A percentile compares a stretch with the other conserved stretches of the same genome.
Conservation (phyloP, 1,140 invertebrate species). For the Nebria ingens region DNA sequence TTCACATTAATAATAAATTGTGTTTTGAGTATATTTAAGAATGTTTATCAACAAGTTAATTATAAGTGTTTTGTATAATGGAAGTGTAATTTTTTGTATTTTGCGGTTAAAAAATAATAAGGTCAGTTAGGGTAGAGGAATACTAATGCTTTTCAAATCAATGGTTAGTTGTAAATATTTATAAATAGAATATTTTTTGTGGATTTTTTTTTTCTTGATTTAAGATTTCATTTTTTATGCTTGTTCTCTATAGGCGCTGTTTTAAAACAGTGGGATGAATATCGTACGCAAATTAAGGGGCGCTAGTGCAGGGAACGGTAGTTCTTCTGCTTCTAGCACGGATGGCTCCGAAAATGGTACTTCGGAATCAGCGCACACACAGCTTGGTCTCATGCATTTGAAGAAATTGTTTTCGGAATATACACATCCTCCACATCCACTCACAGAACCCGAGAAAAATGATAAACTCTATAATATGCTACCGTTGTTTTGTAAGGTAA, state of each 20-base stretch:
- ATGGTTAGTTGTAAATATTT: neutral
- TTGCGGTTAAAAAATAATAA: no score
- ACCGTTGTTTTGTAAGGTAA: slow-evolving; percentile 93
- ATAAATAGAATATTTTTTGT: neutral
- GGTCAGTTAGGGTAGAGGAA: no score
- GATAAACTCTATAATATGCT: slow-evolving; percentile 96
- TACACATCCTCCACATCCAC: slow-evolving; percentile 69
- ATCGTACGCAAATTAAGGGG: slow-evolving; percentile 76
- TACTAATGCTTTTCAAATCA: neutral
- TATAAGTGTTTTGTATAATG: neutral
- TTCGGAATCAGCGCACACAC: slow-evolving; percentile 62
- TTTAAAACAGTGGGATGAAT: slow-evolving; percentile 48
- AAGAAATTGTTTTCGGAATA: slow-evolving; percentile 94
- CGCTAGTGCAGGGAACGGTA: slow-evolving; percentile 36
- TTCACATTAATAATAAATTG: no score
- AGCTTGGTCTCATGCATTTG: slow-evolving; percentile 87
- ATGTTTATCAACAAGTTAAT: no score
- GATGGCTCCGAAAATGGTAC: slow-evolving; percentile 40
- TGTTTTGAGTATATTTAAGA: no score
- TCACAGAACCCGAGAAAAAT: slow-evolving; percentile 76
- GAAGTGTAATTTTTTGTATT: neutral
- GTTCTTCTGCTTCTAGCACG: slow-evolving; percentile 36
- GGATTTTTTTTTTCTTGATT: no score
- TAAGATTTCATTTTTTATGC: no score
- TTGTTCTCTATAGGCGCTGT: neutral